These are phyloP conservation scores for Macrobrachium rosenbergii DNA, from an alignment of 1,140 invertebrate genomes.

Conservation along the genomic window DNA sequence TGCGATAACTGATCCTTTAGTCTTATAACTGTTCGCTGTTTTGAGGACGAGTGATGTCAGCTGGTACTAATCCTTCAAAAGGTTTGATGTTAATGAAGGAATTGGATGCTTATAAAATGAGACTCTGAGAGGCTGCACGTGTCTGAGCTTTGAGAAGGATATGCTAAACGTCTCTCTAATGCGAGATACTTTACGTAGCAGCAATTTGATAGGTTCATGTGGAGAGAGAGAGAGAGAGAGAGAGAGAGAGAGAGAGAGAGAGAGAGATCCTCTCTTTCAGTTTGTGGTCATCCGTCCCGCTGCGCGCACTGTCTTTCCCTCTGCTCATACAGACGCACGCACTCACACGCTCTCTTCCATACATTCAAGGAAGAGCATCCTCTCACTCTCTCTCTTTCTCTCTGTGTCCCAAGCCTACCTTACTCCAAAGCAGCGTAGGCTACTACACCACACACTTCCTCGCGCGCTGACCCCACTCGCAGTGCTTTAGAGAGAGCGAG, in stretches of 20 bases:
- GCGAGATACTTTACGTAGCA: background rate
- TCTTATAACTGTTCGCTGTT: no score
- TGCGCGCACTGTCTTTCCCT: background rate
- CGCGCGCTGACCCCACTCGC: background rate
- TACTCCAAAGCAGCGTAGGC: background rate
- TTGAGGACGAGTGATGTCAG: no score
- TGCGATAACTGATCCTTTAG: no score
- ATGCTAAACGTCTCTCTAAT: no score
- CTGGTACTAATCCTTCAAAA: no score
- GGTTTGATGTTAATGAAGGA: no score
- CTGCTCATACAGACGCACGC: background rate
- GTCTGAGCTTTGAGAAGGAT: no score
- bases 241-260: constrained; percentile 1
- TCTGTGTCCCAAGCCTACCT: background rate
- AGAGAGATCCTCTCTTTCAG: background rate
- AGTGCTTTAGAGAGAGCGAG: no score
- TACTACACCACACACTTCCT: background rate
- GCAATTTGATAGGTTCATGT: background rate
- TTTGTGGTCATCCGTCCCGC: no score
- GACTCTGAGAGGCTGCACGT: no score
- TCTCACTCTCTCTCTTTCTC: constrained; percentile 9
- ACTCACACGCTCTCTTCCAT: background rate
- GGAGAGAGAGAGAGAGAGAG: background rate
- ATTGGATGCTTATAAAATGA: no score
- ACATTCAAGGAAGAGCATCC: constrained; percentile 11